Conservation (phyloP, 2,113 vertebrate genomes). For the Anseranas semipalmata region DNA sequence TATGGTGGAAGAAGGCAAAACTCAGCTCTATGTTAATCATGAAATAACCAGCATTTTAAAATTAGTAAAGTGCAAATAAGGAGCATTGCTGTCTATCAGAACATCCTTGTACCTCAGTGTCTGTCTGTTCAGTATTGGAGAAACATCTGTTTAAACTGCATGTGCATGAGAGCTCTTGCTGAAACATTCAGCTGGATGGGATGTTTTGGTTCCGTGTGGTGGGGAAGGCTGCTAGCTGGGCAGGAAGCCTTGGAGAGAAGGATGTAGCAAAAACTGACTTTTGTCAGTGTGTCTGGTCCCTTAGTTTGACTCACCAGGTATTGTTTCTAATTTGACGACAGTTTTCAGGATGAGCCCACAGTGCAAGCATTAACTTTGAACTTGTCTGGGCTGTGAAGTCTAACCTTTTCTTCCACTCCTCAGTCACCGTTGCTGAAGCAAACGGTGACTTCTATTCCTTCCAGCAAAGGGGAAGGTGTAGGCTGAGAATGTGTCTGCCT, state of each 20-base stretch:
- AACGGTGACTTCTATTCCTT: not conserved
- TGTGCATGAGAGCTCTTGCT: not conserved
- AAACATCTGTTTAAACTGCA: not conserved
- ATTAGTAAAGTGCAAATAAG: not conserved
- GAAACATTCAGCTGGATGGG: not conserved
- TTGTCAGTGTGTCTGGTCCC: not conserved
- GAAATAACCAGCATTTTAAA: not conserved
- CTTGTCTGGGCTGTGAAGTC: not conserved
- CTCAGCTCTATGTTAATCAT: not conserved
- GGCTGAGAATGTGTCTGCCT: not conserved
- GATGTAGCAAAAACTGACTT: not conserved
- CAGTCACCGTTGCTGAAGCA: not conserved
- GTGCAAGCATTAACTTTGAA: not conserved
- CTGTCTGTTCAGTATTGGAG: not conserved
- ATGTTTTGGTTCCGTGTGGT: not conserved
- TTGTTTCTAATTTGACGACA: not conserved
- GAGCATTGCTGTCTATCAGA: not conserved
- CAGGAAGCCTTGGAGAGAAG: not conserved
- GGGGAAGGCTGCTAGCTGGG: not conserved
- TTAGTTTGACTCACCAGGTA: not conserved
- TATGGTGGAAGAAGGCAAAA: not conserved
- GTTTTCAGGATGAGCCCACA: not conserved
- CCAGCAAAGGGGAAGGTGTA: not conserved
- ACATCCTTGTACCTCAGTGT: accelerated
- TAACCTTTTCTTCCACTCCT: accelerated